Base-by-base conservation (phyloP, 2,888 invertebrate species). In the Steromphala cineraria region DNA sequence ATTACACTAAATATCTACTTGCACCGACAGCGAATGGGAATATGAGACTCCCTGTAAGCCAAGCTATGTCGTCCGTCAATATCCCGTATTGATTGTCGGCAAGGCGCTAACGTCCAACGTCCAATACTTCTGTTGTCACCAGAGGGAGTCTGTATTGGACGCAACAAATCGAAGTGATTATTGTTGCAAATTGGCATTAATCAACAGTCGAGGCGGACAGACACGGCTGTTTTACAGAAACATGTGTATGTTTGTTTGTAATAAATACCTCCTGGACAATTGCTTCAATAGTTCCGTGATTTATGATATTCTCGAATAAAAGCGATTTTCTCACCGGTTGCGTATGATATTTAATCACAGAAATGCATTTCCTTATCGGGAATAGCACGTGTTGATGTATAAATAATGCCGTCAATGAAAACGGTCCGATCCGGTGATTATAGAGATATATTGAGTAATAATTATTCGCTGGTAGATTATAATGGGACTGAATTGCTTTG, bases 1-100 rank as follows among this genome's bases (percentile, higher is more conserved):
- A 36, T 71, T 71, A 71, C 71, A 40, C 71, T 71, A 71, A 71
- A 71, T 71, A 71, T 71, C 71, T 71, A 71, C 71, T 71, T 71
- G 40, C 40, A 17, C 71, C 15, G 71, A 71, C 71, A 40, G 40
- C 71, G 40, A 40, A 36, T 40, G 28, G 71, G 31, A 40, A 71
- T 71, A 71, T 40, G 71, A 71, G 36, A 19, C 71, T 19, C 71
- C 19, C 36, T 36, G 40, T 31, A 36, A 40, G 31, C 71, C 19
- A 10, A 36, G 31, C 36, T 36, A 31, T 19, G n/a, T 31, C 71
- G 31, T 36, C 15, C 71, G 71, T 71, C 71, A 71, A 71, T 71
- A 71, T 28, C 36, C 71, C 31, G 36, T 40, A 40, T 71, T 40
- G 71, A 71, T 71, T 71, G 19, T 17, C 28, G 10, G 17, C n/a